Base-by-base conservation (phyloP, 2,113 vertebrate species). In the Tragelaphus imberbis region DNA sequence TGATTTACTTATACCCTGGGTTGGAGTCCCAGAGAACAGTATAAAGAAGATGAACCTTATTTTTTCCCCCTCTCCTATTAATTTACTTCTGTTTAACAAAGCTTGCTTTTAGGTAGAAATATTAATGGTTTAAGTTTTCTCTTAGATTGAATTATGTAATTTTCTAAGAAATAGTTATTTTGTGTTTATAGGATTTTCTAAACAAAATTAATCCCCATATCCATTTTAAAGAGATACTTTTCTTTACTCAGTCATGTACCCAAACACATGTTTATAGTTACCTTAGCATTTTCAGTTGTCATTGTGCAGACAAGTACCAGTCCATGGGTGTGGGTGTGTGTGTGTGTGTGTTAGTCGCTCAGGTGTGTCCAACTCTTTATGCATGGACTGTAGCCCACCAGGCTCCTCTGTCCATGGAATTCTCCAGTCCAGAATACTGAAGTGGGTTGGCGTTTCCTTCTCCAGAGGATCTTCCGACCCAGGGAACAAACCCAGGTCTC, bases 111-210 rank as follows among this genome's bases (percentile, higher is more conserved):
- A 86, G 25, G 28, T 93, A 95, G 30, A 85, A 90, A 58, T 53
- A 47, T 33, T 49, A 56, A 55, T 95, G 36, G 82, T 90, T 61
- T 80, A 49, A 75, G 56, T 91, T 63, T 97, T 91, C 33, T 63
- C 55, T 90, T 25, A 87, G 47, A 92, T 51, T 84, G 56, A 95
- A 77, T 86, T 95, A 47, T 95, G 19, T 28, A 36, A 33, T 91
- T 95, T 94, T 88, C 14, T 55, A 40, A 61, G 19, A 63, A 55
- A 82, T 95, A 44, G 17, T 93, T 91, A 68, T 90, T 94, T 94
- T 89, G 27, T 86, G 25, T 95, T 82, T 88, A 15, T 93, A 88
- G 56, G 59, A 79, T 61, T 95, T 86, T 92, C n/a, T 58, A 90
- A 90, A 79, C 30, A 87, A 93, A 95, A 85, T 88, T 84, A 94